A percentile compares a stretch with the other conserved stretches of the same genome.
Conservation (phyloP, 1,140 invertebrate genomes). For the Nilaparvata lugens region DNA sequence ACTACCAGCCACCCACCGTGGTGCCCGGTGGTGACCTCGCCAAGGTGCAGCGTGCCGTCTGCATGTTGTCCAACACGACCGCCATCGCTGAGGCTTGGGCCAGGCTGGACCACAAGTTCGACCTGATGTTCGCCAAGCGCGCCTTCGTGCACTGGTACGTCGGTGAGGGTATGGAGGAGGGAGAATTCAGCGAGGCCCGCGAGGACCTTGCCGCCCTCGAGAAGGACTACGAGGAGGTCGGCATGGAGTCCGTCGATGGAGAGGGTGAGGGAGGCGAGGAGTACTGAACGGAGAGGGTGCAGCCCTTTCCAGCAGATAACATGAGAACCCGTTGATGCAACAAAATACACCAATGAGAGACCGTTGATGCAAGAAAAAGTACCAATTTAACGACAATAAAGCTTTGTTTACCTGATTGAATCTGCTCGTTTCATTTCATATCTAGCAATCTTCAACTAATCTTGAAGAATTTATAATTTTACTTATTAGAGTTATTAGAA, state of each 20-base stretch:
- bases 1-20: constrained; percentile 78
- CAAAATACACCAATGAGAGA: too few species aligned
- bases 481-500: too few species aligned
- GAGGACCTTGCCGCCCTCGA: constrained; percentile 52
- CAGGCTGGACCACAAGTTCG: constrained; percentile 55
- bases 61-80: constrained; percentile 80
- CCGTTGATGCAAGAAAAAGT: too few species aligned
- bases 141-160: constrained; percentile 32
- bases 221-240: constrained; percentile 57
- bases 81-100: constrained; percentile 80
- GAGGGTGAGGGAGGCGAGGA: constrained; percentile 42
- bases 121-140: constrained; percentile 53
- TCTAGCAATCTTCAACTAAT: too few species aligned
- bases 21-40: constrained; percentile 72
- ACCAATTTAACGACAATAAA: too few species aligned
- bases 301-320: too few species aligned
- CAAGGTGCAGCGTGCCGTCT: constrained; percentile 74
- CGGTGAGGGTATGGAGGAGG: constrained; percentile 56
- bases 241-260: constrained; percentile 45
- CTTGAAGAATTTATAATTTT: too few species aligned
- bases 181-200: constrained; percentile 54
- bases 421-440: too few species aligned
- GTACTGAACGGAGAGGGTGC: constrained; percentile 32
- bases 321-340: too few species aligned
- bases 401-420: too few species aligned